Conservation (phyloP, 2,797 vertebrate species). For the Pseudomugil gertrudae region DNA sequence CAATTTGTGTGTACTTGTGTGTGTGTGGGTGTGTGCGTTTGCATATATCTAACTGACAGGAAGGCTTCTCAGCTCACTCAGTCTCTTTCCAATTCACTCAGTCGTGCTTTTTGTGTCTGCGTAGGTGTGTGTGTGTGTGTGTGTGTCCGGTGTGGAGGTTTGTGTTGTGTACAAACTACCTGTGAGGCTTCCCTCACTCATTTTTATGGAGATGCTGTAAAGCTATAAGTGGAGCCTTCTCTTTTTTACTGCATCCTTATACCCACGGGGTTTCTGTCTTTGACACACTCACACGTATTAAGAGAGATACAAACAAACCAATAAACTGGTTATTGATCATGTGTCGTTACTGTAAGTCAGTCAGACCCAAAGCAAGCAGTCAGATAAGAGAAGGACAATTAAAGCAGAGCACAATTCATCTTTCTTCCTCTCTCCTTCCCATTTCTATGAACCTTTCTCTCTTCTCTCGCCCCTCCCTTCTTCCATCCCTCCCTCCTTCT, state of each 20-base stretch:
- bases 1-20: slow-evolving; percentile 47
- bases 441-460: slow-evolving; percentile 61
- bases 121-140: slow-evolving; percentile 1
- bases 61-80: slow-evolving; percentile 24
- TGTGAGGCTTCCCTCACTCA: slow-evolving; percentile 29
- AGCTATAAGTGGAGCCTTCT: slow-evolving; percentile 40
- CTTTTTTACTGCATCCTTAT: slow-evolving; percentile 38
- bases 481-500: slow-evolving; percentile 29
- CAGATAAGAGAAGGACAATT: slow-evolving; percentile 71
- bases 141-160: slow-evolving; percentile 16
- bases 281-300: slow-evolving; percentile 26
- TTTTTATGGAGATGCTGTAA: slow-evolving; percentile 57
- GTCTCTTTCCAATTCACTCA: slow-evolving; percentile 36
- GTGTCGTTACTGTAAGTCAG: slow-evolving; percentile 57
- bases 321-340: slow-evolving; percentile 70
- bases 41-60: slow-evolving; percentile 29
- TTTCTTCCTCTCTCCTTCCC: slow-evolving; percentile 40
- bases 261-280: slow-evolving; percentile 33
- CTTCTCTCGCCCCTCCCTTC: slow-evolving; percentile 40
- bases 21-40: not conserved
- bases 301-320: slow-evolving; percentile 50
- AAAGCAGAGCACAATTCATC: slow-evolving; percentile 65
- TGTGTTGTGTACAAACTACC: slow-evolving; percentile 31
- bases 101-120: slow-evolving; percentile 33
- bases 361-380: slow-evolving; percentile 61